Base-by-base conservation (phyloP, 2,888 invertebrate species). In the Chrysodeixis includens region DNA sequence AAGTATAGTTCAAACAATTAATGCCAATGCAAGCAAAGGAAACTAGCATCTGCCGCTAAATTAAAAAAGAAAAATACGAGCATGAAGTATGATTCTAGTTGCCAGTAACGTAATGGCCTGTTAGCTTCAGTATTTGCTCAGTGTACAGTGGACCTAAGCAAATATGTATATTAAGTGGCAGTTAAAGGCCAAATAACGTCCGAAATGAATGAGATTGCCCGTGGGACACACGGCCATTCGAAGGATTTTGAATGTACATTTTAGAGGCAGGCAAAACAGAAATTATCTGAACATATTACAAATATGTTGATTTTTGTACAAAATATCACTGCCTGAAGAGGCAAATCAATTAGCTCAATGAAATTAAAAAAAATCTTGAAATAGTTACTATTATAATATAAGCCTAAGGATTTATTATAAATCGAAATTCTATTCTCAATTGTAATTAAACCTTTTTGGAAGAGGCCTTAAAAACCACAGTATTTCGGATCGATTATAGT, bases 401-500 rank as follows among this genome's bases (percentile, higher is more conserved):
- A n/a, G n/a, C n/a, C n/a, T n/a, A n/a, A n/a, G n/a, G n/a, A n/a
- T n/a, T n/a, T n/a, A n/a, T n/a, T n/a, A n/a, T n/a, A n/a, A n/a
- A n/a, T n/a, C n/a, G n/a, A n/a, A n/a, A n/a, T n/a, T n/a, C n/a
- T n/a, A n/a, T n/a, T n/a, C n/a, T n/a, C 26, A 26, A 26, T 26
- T 26, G 26, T 26, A 26, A 26, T 26, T 4, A 26, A 26, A 26
- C 51, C 51, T 35, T 49, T 68, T 62, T 26, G 49, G n/a, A 65
- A 78, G 74, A 61, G 58, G 20, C 40, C 12, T 6, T 56, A 53
- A 73, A 73, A 74, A 68, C 57, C 18, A 40, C 62, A 35, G 56
- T 60, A 57, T 51, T 40, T 20, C 30, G 56, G 56, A 52, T 57
- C 74, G 46, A 78, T 65, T 59, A 49, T 60, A 62, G 61, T 64